phyloP scores from a whole-genome alignment of 1,140 invertebrate species.

The Apis cerana region DNA sequence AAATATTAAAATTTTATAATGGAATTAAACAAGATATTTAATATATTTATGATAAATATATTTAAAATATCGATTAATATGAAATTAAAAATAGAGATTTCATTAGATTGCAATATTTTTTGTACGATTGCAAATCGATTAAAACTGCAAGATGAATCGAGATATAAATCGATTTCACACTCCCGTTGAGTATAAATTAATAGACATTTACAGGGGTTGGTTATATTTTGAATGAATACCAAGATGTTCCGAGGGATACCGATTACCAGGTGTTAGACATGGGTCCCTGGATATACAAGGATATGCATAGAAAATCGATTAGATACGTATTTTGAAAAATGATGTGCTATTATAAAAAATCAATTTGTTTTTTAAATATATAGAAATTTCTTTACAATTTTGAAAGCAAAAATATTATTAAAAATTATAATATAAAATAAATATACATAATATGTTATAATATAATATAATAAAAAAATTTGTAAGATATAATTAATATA shows the following conservation, averaged over 20 bases:
- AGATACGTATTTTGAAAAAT: slow-evolving; percentile 25
- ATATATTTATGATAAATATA: neutral
- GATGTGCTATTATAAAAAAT: slow-evolving; percentile 30
- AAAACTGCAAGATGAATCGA: slow-evolving; percentile 19
- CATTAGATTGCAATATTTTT: neutral
- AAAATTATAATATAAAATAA: neutral
- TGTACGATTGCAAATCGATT: neutral
- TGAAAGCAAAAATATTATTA: neutral
- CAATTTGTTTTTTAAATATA: neutral
- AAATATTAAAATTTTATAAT: neutral
- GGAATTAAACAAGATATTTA: too few relatives aligned
- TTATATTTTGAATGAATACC: slow-evolving; percentile 46
- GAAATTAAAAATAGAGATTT: neutral
- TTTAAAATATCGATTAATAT: neutral
- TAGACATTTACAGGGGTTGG: slow-evolving; percentile 66
- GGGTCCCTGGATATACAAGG: slow-evolving; percentile 41
- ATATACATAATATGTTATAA: neutral
- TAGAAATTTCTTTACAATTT: neutral
- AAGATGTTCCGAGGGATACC: slow-evolving; percentile 47
- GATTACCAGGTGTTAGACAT: slow-evolving; percentile 66
- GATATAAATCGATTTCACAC: slow-evolving; percentile 69
- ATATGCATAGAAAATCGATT: slow-evolving; percentile 68
- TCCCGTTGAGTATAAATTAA: slow-evolving; percentile 71
- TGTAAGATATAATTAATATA: too few relatives aligned
- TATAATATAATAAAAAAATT: too few relatives aligned